Evolutionary conservation across 2,888 invertebrate genomes (phyloP).

Genomic region (Amphimallon solstitiale): DNA sequence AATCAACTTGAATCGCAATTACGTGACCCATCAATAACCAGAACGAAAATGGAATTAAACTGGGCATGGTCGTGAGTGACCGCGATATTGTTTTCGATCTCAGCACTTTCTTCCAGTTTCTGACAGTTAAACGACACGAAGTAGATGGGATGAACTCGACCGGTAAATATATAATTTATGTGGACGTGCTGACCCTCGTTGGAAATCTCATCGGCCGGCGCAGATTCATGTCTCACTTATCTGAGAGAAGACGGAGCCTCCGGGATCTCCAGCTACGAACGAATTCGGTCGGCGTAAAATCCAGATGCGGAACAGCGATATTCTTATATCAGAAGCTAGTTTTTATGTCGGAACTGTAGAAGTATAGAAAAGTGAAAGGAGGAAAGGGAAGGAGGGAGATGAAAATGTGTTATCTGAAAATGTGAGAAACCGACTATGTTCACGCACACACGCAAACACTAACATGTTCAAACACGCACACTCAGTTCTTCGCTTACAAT

Average conservation of each 20-base stretch:
- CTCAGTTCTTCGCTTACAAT: constrained; percentile 16
- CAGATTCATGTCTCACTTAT: constrained; percentile 58
- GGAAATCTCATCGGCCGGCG: constrained; percentile 56
- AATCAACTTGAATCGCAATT: not conserved
- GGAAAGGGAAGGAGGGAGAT: constrained; percentile 34
- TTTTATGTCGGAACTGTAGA: constrained; percentile 16
- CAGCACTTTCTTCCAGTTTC: constrained; percentile 31
- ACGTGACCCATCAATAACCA: not conserved
- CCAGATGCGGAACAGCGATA: constrained; percentile 40
- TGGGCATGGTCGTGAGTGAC: constrained; percentile 1
- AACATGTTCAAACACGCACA: constrained; percentile 6
- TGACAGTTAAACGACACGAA: constrained; percentile 45
- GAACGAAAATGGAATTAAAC: not conserved
- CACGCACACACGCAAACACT: not conserved
- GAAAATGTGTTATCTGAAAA: constrained; percentile 43
- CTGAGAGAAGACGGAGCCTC: constrained; percentile 40
- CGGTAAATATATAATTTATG: constrained; percentile 61
- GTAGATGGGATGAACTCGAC: constrained; percentile 59
- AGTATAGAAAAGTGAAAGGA: constrained; percentile 5
- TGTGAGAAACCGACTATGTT: constrained; percentile 38
- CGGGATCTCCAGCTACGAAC: constrained; percentile 46
- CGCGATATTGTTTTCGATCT: constrained; percentile 44
- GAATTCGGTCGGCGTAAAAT: constrained; percentile 48
- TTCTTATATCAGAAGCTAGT: constrained; percentile 33
- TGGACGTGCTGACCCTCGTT: constrained; percentile 54